phyloP scores from a whole-genome alignment of 2,113 vertebrate species.

The Charadrius vociferus region DNA sequence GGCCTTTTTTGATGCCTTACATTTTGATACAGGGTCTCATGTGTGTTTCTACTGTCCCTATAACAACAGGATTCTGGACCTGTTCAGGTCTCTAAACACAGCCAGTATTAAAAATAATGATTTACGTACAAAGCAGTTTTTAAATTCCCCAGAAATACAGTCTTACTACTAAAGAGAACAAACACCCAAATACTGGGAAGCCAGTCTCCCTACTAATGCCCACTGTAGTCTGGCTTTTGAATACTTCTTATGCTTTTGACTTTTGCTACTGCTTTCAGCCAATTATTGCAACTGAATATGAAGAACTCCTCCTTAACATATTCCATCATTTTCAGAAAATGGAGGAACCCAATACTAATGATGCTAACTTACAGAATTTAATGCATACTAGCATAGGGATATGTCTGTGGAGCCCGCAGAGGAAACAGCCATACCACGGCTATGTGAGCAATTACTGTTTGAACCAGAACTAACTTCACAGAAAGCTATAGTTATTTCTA shows the following conservation, averaged over 20 bases:
- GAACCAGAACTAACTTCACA: conserved; percentile 53
- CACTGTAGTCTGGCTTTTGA: background rate
- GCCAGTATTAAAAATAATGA: background rate
- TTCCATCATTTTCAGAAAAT: background rate
- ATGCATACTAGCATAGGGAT: background rate
- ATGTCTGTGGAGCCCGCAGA: background rate
- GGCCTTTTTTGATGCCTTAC: background rate
- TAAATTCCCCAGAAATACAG: background rate
- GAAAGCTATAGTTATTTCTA: conserved; percentile 36
- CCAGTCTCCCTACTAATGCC: background rate
- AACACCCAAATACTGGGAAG: background rate
- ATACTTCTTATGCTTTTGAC: background rate
- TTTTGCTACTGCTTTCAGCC: background rate
- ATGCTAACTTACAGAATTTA: background rate
- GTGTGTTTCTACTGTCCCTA: background rate
- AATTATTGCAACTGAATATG: background rate
- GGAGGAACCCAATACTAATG: background rate
- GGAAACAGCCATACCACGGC: background rate
- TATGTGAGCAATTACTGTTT: conserved; percentile 47
- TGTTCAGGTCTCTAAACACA: background rate
- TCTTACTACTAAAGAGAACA: background rate
- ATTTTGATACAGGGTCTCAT: background rate
- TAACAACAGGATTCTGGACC: background rate
- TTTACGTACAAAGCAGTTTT: background rate
- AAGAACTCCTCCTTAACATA: background rate